Evolutionary conservation across 2,113 vertebrate genomes (phyloP).

Genomic region (Neolamprologus ventralis): DNA sequence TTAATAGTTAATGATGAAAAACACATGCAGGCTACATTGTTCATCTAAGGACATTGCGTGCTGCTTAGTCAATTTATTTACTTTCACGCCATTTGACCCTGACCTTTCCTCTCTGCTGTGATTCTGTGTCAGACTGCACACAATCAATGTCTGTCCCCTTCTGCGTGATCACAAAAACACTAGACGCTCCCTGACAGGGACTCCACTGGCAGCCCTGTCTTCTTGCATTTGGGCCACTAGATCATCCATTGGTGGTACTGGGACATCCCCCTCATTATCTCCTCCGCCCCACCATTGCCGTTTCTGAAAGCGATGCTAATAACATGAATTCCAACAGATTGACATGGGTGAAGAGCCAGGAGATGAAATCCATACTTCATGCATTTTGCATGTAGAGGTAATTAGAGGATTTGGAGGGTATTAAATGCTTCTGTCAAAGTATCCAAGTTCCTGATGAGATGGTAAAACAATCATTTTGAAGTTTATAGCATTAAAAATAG

Average conservation of each 20-base stretch:
- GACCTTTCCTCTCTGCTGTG: conserved; percentile 59
- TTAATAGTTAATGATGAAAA: conserved; percentile 43
- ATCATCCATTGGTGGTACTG: conserved; percentile 25
- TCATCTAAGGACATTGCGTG: conserved; percentile 26
- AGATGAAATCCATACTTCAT: conserved; percentile 67
- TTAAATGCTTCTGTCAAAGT: conserved; percentile 6
- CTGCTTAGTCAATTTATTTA: conserved; percentile 42
- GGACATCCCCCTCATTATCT: conserved; percentile 62
- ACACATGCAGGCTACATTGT: conserved; percentile 16
- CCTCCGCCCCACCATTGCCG: neutral
- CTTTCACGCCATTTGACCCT: conserved; percentile 65
- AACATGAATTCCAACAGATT: conserved; percentile 49
- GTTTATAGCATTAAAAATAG: neutral
- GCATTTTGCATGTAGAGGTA: conserved; percentile 58
- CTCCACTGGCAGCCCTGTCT: conserved; percentile 59
- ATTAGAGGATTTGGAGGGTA: conserved; percentile 25
- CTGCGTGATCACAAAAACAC: conserved; percentile 45
- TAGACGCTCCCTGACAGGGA: conserved; percentile 35
- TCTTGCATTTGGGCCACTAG: conserved; percentile 56
- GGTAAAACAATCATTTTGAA: neutral
- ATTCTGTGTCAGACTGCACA: conserved; percentile 52
- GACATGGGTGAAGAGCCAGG: conserved; percentile 46
- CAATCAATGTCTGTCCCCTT: conserved; percentile 69
- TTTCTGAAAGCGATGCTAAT: conserved; percentile 54
- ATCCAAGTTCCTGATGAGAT: neutral